A percentile compares a stretch with the other conserved stretches of the same genome.
These are phyloP conservation scores for Aleiodes sp. DNA, from an alignment of 1,140 invertebrate genomes.

Conservation along the genomic window DNA sequence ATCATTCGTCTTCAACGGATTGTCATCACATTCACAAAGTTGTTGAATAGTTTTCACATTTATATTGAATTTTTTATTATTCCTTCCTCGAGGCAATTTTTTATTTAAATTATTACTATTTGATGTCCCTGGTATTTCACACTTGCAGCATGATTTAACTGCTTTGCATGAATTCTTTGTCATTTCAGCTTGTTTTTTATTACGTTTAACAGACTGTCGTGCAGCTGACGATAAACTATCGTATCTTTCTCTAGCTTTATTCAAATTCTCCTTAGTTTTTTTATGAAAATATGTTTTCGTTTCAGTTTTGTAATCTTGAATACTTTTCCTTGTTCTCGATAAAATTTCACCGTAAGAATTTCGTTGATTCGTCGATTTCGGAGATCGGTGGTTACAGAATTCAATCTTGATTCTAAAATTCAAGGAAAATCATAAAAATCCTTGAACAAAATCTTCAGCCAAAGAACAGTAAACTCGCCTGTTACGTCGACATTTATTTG, in stretches of 20 bases:
- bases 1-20: neutral
- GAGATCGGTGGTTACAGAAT: neutral
- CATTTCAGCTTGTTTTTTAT: neutral
- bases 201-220: neutral
- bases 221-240: neutral
- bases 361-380: neutral
- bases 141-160: neutral
- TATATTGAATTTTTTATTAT: neutral
- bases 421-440: slow-evolving; percentile 11
- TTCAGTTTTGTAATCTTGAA: neutral
- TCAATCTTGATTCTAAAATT: slow-evolving; percentile 25
- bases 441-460: slow-evolving; percentile 28
- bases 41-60: neutral
- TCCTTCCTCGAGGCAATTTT: no score
- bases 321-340: slow-evolving; percentile 7
- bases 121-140: neutral
- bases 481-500: slow-evolving; percentile 19
- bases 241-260: neutral
- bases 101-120: neutral
- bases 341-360: neutral
- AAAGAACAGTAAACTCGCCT: slow-evolving; percentile 27
- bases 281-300: neutral
- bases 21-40: slow-evolving; percentile 4
- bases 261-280: neutral
- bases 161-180: neutral